Conservation (phyloP, 2,113 vertebrate species). For the Solea senegalensis region DNA sequence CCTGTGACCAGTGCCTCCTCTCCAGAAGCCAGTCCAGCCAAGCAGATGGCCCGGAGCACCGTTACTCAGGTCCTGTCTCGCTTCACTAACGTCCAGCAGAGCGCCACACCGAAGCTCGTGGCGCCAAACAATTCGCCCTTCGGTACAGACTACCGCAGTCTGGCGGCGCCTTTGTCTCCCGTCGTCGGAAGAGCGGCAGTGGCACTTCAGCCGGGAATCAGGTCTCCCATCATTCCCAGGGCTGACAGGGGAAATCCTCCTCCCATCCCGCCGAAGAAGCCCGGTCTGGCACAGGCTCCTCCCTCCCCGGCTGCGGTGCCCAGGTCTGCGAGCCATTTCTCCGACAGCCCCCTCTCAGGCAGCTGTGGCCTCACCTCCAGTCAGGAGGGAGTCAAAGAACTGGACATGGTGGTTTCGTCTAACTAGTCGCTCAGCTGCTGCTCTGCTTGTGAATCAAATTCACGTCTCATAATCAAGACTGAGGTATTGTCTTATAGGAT, state of each 20-base stretch:
- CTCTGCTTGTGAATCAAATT: conserved; percentile 13
- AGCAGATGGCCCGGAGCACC: conserved; percentile 92
- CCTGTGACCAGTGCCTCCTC: conserved; percentile 64
- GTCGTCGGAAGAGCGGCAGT: conserved; percentile 81
- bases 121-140: conserved; percentile 90
- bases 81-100: conserved; percentile 87
- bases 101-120: conserved; percentile 79
- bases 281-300: conserved; percentile 89
- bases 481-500: conserved; percentile 25
- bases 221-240: conserved; percentile 90
- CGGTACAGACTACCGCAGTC: conserved; percentile 92
- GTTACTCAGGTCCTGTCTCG: conserved; percentile 94
- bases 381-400: conserved; percentile 88
- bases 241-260: conserved; percentile 93
- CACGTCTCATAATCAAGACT: background rate
- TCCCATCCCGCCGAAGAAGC: conserved; percentile 96
- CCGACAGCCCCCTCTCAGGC: conserved; percentile 77
- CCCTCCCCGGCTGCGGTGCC: conserved; percentile 77
- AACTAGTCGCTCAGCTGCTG: conserved; percentile 77
- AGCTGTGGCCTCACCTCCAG: conserved; percentile 83
- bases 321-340: conserved; percentile 79
- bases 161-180: conserved; percentile 79
- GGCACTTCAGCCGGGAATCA: conserved; percentile 85
- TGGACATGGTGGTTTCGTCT: conserved; percentile 89
- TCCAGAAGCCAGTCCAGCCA: conserved; percentile 84